Evolutionary conservation across 2,797 vertebrate species (phyloP).

Genomic region (Melanotaenia nigrans): DNA sequence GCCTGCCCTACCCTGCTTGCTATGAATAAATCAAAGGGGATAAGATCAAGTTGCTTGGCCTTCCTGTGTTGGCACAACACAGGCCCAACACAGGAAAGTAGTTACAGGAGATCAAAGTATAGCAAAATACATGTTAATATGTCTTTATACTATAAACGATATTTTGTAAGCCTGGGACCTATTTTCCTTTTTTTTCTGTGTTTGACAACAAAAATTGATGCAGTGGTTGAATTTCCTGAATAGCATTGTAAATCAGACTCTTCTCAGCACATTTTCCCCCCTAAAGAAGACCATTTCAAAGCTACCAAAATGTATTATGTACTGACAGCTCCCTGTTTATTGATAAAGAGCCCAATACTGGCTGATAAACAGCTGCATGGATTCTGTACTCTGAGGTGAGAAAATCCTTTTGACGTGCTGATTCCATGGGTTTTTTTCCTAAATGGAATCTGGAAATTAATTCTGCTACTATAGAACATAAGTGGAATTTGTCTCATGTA

Average conservation of each 20-base stretch:
- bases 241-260: conserved; percentile 22
- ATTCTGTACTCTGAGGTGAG: conserved; percentile 59
- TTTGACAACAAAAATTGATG: conserved; percentile 8
- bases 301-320: conserved; percentile 49
- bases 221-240: conserved; percentile 21
- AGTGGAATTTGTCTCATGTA: conserved; percentile 42
- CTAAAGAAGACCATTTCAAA: conserved; percentile 18
- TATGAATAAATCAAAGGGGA: background rate
- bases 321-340: conserved; percentile 46
- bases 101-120: background rate
- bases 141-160: too few relatives aligned
- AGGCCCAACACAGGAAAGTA: background rate
- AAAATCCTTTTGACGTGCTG: conserved; percentile 60
- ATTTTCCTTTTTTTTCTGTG: conserved; percentile 23
- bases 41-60: background rate
- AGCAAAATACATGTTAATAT: conserved; percentile 4
- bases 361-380: conserved; percentile 60
- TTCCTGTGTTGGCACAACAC: background rate
- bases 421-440: conserved; percentile 46
- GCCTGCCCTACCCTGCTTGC: background rate
- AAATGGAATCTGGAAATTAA: conserved; percentile 65
- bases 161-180: conserved; percentile 11
- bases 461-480: conserved; percentile 41
- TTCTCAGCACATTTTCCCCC: background rate
- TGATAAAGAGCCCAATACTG: conserved; percentile 44